Conservation (phyloP, 2,113 vertebrate genomes). For the Drymodes brunneopygia region DNA sequence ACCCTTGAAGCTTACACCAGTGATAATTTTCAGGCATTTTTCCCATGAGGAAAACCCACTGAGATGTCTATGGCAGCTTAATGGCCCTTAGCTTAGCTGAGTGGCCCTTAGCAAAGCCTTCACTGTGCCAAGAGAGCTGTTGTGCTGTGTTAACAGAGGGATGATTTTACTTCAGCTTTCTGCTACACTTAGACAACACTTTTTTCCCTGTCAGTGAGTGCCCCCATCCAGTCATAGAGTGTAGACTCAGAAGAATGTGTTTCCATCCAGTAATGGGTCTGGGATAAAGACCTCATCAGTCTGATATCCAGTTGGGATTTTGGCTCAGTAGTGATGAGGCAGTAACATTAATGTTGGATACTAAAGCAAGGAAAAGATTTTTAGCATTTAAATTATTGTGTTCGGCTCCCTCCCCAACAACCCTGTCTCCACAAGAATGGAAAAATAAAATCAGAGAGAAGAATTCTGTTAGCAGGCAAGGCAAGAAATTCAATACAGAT, state of each 20-base stretch:
- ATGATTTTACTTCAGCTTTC: not conserved
- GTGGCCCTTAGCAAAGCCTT: not conserved
- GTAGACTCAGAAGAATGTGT: not conserved
- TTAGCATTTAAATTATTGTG: not conserved
- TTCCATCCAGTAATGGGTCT: not conserved
- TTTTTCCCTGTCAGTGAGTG: not conserved
- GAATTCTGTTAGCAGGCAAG: not conserved
- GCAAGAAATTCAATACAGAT: slow-evolving; percentile 43
- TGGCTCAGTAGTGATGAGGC: not conserved
- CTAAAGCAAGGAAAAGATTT: not conserved
- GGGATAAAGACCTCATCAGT: not conserved
- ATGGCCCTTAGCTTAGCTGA: not conserved
- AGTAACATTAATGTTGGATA: not conserved
- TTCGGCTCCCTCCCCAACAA: not conserved
- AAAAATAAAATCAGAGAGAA: not conserved
- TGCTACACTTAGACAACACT: not conserved
- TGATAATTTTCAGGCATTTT: not conserved
- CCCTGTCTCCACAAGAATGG: not conserved
- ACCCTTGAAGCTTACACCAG: not conserved
- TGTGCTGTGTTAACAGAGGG: not conserved
- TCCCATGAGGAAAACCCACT: not conserved
- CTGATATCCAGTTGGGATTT: not conserved
- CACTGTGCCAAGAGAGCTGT: not conserved
- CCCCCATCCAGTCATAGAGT: not conserved
- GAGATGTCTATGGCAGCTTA: not conserved